These are phyloP conservation scores for Taenaris catops DNA, from an alignment of 2,888 invertebrate species.

Conservation along the genomic window DNA sequence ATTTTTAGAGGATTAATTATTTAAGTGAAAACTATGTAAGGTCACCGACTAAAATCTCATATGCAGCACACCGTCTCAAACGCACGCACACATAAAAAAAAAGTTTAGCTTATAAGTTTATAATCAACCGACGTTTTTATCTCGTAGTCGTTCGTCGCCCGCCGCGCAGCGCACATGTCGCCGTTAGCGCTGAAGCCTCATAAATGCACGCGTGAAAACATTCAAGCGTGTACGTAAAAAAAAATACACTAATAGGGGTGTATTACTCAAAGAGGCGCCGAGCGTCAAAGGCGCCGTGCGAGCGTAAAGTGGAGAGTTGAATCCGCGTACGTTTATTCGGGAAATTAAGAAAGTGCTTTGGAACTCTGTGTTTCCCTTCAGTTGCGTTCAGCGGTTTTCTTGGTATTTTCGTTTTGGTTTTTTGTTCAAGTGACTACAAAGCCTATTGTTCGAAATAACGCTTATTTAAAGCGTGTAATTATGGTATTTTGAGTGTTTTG, in stretches of 20 bases:
- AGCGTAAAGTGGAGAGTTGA: conserved; percentile 49
- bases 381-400: conserved; percentile 50
- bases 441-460: conserved; percentile 65
- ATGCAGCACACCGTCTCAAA: conserved; percentile 56
- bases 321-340: conserved; percentile 50
- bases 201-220: conserved; percentile 60
- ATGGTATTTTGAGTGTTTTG: conserved; percentile 64
- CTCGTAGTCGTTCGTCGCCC: conserved; percentile 73
- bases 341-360: conserved; percentile 72
- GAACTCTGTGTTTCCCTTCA: conserved; percentile 58
- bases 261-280: conserved; percentile 40
- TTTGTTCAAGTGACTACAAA: conserved; percentile 62
- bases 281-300: conserved; percentile 47
- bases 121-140: conserved; percentile 78
- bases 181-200: conserved; percentile 45
- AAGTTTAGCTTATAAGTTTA: conserved; percentile 78
- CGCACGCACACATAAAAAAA: conserved; percentile 69
- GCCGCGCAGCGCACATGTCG: conserved; percentile 70
- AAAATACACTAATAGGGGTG: conserved; percentile 25
- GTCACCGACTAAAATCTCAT: conserved; percentile 63
- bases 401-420: conserved; percentile 38
- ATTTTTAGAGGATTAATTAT: too few species aligned
- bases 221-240: conserved; percentile 46
- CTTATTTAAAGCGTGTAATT: conserved; percentile 52
- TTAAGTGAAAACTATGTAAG: conserved; percentile 67